Evolutionary conservation across 2,113 vertebrate genomes (phyloP).

Genomic region (Galemys pyrenaicus): DNA sequence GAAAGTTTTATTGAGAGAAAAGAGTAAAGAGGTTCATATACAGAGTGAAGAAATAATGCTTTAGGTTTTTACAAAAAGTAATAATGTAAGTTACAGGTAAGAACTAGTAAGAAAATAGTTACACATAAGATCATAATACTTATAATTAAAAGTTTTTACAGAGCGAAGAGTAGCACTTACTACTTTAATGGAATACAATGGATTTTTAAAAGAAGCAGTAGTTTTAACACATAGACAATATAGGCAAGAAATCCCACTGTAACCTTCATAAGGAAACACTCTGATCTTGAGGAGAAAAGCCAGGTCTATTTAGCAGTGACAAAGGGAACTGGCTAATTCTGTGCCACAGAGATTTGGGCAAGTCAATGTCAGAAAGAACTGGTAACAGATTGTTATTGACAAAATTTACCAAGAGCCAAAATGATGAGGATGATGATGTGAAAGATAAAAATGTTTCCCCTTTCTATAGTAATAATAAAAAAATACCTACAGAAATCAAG

Average conservation of each 20-base stretch:
- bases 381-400: conserved; percentile 88
- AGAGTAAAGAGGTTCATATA: conserved; percentile 42
- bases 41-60: conserved; percentile 47
- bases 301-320: conserved; percentile 86
- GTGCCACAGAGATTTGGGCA: conserved; percentile 82
- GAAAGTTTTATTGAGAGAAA: conserved; percentile 62
- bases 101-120: conserved; percentile 16
- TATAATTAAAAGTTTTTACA: conserved; percentile 17
- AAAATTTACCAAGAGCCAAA: conserved; percentile 88
- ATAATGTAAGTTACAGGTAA: neutral
- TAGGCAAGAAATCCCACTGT: neutral
- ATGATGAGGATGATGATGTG: conserved; percentile 74
- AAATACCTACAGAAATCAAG: conserved; percentile 63
- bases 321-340: conserved; percentile 85
- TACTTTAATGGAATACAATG: conserved; percentile 50
- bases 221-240: neutral
- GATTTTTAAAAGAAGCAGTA: conserved; percentile 2
- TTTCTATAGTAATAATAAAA: conserved; percentile 70
- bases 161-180: neutral
- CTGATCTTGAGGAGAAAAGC: conserved; percentile 69
- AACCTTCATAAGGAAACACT: neutral
- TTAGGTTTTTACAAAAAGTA: conserved; percentile 42
- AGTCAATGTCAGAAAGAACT: conserved; percentile 86
- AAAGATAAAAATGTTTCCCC: conserved; percentile 19
- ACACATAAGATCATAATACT: conserved; percentile 27